Evolutionary conservation across 1,140 invertebrate genomes (phyloP).

Genomic region (Camponotus floridanus): DNA sequence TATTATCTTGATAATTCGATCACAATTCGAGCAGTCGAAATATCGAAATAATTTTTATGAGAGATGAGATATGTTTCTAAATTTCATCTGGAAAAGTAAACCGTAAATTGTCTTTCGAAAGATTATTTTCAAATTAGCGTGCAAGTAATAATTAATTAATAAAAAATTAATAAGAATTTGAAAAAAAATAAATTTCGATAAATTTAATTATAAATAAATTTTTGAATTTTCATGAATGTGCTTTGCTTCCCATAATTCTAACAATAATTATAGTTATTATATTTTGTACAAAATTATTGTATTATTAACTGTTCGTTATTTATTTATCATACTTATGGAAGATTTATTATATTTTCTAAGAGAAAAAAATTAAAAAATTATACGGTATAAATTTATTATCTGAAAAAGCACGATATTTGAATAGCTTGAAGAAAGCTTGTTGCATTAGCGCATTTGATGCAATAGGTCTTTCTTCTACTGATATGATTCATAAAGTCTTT

Average conservation of each 20-base stretch:
- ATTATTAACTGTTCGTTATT: background rate
- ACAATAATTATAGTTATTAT: background rate
- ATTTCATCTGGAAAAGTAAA: background rate
- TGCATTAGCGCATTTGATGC: constrained; percentile 46
- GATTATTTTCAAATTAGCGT: background rate
- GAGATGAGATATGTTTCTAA: background rate
- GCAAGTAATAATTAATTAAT: background rate
- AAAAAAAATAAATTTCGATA: background rate
- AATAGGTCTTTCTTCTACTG: constrained; percentile 29
- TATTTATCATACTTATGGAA: background rate
- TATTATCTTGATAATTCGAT: constrained; percentile 19
- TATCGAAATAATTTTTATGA: background rate
- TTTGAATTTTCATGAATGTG: background rate
- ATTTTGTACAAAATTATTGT: constrained; percentile 11
- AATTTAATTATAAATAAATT: too few species aligned
- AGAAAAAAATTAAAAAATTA: background rate
- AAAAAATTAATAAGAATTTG: background rate
- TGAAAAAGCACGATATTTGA: background rate
- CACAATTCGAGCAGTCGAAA: background rate
- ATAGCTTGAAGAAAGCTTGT: constrained; percentile 14
- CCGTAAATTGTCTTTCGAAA: background rate
- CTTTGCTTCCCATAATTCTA: background rate
- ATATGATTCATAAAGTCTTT: constrained; percentile 45
- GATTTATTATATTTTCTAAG: background rate
- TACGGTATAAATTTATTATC: background rate